phyloP scores from a whole-genome alignment of 2,797 vertebrate genomes.

The Pempheris klunzingeri region DNA sequence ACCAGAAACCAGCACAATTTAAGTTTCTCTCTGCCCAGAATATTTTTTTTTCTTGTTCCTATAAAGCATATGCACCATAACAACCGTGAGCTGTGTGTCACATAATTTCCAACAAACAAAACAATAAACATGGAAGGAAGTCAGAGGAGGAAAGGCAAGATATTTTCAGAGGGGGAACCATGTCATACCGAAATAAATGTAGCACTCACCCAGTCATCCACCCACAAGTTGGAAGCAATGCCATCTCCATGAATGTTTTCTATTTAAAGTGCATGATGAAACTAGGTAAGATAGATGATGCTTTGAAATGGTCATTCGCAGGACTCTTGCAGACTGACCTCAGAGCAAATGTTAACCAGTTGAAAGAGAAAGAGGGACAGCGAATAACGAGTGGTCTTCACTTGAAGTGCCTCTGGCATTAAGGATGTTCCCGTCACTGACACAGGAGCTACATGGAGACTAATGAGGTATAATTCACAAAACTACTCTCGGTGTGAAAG shows the following conservation, averaged over 20 bases:
- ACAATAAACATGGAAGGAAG: constrained; percentile 7
- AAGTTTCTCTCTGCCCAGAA: background rate
- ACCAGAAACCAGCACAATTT: background rate
- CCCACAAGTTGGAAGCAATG: constrained; percentile 28
- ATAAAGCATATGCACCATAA: background rate
- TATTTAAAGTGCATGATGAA: constrained; percentile 24
- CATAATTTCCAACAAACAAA: constrained; percentile 1
- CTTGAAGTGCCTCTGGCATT: background rate
- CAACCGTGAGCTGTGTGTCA: background rate
- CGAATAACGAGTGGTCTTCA: background rate
- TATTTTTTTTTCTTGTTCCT: background rate
- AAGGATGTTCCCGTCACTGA: constrained; percentile 1
- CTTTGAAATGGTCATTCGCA: background rate
- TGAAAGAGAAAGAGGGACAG: constrained; percentile 6
- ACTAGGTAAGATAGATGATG: background rate
- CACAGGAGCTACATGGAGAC: constrained; percentile 6
- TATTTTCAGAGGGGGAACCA: constrained; percentile 20
- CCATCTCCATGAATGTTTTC: constrained; percentile 26
- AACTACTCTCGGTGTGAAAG: constrained; percentile 33
- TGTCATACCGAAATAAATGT: constrained; percentile 28
- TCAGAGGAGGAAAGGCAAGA: constrained; percentile 15
- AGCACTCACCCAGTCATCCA: constrained; percentile 34
- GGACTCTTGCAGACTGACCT: background rate
- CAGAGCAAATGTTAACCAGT: background rate
- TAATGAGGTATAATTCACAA: constrained; percentile 36